Conservation (phyloP, 2,888 invertebrate genomes). For the Coecobrya sp. region DNA sequence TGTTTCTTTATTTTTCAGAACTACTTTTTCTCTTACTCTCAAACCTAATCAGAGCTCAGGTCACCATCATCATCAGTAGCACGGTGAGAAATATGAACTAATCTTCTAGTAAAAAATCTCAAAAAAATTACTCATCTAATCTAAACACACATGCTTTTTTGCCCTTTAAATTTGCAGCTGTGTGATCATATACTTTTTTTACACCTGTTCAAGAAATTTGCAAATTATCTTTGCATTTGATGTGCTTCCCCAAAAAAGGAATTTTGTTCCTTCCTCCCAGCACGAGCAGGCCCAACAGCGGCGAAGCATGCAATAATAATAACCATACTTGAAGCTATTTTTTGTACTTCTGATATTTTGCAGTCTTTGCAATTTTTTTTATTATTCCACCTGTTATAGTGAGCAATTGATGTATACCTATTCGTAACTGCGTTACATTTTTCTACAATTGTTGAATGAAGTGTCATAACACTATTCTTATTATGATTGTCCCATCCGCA, state of each 20-base stretch:
- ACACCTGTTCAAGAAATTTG: constrained; percentile 12
- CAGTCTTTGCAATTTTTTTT: constrained; percentile 19
- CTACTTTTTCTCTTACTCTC: constrained; percentile 19
- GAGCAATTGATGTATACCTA: background rate
- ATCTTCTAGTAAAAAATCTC: background rate
- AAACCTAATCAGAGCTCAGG: constrained; percentile 40
- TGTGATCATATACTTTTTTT: background rate
- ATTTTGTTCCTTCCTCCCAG: background rate
- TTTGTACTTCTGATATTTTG: background rate
- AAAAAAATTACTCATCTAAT: background rate
- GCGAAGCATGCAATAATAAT: constrained; percentile 41
- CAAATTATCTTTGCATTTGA: background rate
- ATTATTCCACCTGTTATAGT: background rate
- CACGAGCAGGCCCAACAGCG: background rate
- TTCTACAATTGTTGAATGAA: background rate
- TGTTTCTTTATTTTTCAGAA: background rate
- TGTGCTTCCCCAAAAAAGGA: background rate
- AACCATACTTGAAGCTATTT: too few relatives aligned
- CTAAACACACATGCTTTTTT: background rate
- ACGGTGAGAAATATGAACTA: constrained; percentile 10
- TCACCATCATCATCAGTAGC: constrained; percentile 7
- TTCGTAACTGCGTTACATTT: background rate
- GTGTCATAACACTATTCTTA: constrained; percentile 34
- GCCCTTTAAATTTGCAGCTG: constrained; percentile 11
- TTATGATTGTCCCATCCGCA: constrained; percentile 5